phyloP scores from a whole-genome alignment of 2,797 vertebrate genomes.

The Acridotheres tristis region DNA sequence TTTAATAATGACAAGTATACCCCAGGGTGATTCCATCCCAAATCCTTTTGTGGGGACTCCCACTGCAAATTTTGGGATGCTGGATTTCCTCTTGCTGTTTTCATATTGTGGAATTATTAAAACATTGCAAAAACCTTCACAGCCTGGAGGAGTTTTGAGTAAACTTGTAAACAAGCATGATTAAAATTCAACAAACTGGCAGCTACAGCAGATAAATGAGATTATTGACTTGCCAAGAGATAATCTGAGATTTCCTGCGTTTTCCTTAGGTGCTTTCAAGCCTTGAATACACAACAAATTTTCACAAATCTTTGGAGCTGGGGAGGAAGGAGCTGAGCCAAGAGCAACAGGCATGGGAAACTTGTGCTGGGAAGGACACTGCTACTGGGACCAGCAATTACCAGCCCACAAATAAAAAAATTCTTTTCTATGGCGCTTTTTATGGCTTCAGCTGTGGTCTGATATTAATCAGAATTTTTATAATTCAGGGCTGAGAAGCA shows the following conservation, averaged over 20 bases:
- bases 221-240: neutral
- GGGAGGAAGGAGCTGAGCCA: neutral
- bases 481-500: neutral
- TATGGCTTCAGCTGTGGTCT: neutral
- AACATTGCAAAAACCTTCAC: neutral
- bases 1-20: fast-evolving
- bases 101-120: neutral
- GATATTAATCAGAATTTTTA: neutral
- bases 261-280: neutral
- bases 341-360: conserved; percentile 6
- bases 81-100: neutral
- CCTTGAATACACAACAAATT: neutral
- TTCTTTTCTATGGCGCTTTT: neutral
- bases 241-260: neutral
- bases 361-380: neutral
- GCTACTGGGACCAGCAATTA: neutral
- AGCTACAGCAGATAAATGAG: neutral
- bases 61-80: neutral
- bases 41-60: neutral
- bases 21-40: neutral
- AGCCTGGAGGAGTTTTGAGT: neutral
- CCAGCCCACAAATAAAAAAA: neutral
- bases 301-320: neutral
- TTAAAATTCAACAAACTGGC: neutral
- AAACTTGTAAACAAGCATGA: neutral